phyloP scores from a whole-genome alignment of 2,113 vertebrate species.

The Ammodytes marinus region DNA sequence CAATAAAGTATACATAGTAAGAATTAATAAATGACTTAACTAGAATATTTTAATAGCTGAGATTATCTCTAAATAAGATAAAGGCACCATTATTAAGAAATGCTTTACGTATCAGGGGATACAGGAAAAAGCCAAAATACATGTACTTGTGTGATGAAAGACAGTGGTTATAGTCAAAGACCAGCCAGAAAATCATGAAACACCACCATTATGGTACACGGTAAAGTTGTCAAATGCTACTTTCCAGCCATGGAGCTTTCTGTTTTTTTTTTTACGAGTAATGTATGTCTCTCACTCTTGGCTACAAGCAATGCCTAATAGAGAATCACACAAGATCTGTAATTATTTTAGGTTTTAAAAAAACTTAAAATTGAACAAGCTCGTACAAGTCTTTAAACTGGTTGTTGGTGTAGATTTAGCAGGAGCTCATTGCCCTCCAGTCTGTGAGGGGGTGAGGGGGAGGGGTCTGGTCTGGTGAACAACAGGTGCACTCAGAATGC shows the following conservation, averaged over 20 bases:
- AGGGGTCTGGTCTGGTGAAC: slow-evolving; percentile 21
- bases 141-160: neutral
- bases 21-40: too few species aligned
- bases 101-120: neutral
- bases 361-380: neutral
- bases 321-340: neutral
- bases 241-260: neutral
- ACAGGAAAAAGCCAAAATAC: neutral
- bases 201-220: neutral
- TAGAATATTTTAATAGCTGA: too few species aligned
- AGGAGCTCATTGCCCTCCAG: neutral
- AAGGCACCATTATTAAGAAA: too few species aligned
- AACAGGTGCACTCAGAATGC: slow-evolving; percentile 51
- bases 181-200: neutral
- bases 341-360: neutral
- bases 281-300: neutral
- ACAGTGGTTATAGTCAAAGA: neutral
- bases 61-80: too few species aligned
- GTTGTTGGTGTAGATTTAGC: neutral
- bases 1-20: too few species aligned
- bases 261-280: neutral
- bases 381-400: neutral
- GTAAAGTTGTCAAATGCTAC: neutral
- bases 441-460: slow-evolving; percentile 1
- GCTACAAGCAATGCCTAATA: neutral